Base-by-base conservation (phyloP, 2,888 invertebrate species). In the Halictus quadricinctus region DNA sequence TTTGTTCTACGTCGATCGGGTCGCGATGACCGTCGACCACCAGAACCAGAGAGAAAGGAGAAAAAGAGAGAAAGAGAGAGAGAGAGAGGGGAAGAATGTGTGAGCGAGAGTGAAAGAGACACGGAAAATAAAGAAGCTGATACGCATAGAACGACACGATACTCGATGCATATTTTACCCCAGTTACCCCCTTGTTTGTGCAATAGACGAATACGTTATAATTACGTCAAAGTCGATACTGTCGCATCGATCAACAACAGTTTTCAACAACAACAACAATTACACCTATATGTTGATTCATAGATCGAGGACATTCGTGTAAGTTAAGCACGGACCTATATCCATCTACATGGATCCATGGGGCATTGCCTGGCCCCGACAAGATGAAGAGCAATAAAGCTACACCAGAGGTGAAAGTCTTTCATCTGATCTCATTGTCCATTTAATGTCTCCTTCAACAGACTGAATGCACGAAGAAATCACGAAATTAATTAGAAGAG, bases 1-100 rank as follows among this genome's bases (percentile, higher is more conserved):
- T 93, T 92, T 91, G 86, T 92, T 92, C 91, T 88, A 88, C 91
- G 90, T 89, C 81, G 88, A 76, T 85, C 70, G 70, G 41, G 41
- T 70, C 85, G 77, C 82, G 87, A 80, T 86, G 73, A 80, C 82
- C 85, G 85, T 80, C 74, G 87, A 88, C 64, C 76, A 88, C 10
- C 70, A 43, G 43, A 70, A 70, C 88, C 25, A 25, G 29, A 41
- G 46, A 78, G 46, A 41, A 15, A 87, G 83, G 86, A 70, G 91
- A 70, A 92, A 70, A 92, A 15, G 90, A 83, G 82, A 66, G 66
- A 36, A 15, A 64, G 60, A 25, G 60, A 25, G 13, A 25, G 15
- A 7, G 29, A 7, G 64, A 6, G 25, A 6, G 60, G 21, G 25
- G 8, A 13, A 64, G 66, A 66, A 36, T 36, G 66, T 21, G 36